phyloP scores from a whole-genome alignment of 2,113 vertebrate species.

The Pseudopipra pipra region DNA sequence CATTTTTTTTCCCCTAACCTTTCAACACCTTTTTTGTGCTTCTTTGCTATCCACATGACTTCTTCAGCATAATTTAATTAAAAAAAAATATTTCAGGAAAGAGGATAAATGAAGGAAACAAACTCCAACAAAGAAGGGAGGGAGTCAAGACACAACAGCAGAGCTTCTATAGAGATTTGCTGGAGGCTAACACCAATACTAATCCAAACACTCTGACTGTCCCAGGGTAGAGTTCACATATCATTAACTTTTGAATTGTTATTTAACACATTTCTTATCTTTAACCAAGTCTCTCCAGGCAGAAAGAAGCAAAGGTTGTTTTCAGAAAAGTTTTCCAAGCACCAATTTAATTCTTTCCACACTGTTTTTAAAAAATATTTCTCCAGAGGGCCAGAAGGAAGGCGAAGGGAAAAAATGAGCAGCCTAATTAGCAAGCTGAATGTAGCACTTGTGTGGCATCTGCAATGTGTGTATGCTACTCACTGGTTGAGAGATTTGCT shows the following conservation, averaged over 20 bases:
- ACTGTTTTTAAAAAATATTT: neutral
- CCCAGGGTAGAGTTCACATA: neutral
- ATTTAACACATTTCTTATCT: neutral
- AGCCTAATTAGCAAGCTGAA: neutral
- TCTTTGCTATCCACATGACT: neutral
- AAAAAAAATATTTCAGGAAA: neutral
- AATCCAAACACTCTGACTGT: neutral
- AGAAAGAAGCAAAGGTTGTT: neutral
- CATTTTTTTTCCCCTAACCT: neutral
- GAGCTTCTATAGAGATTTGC: neutral
- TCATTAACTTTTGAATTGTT: neutral
- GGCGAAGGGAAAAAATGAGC: neutral
- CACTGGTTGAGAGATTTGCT: neutral
- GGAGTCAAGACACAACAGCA: neutral
- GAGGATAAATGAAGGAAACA: neutral
- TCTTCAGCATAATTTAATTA: neutral
- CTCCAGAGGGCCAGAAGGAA: neutral
- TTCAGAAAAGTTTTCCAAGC: neutral
- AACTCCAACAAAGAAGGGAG: neutral
- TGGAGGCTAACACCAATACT: neutral
- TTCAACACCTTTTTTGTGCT: neutral
- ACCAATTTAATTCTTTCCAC: neutral
- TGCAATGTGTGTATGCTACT: neutral
- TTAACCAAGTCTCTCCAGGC: neutral
- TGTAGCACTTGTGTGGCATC: neutral